Evolutionary conservation across 1,140 invertebrate genomes (phyloP), one percentile per base, ranked within the genome.

Genomic region (Melipona quadrifasciata): DNA sequence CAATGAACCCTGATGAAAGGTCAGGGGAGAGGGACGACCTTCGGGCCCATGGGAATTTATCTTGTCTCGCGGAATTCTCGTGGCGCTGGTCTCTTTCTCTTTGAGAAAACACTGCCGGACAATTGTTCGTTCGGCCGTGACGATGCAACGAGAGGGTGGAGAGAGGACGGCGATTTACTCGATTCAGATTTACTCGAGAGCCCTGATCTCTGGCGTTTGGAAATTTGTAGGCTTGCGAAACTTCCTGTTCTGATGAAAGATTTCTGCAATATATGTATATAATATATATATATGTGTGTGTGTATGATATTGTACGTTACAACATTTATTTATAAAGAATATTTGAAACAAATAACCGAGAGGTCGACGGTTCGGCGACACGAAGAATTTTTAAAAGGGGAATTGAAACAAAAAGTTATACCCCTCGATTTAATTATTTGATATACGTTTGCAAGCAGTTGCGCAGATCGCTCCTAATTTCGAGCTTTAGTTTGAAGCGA

Each of bases 21-120:
- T 8, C 14, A 16, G n/a, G 47, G 53, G 16, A 61, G 39, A 68
- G 55, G 51, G 47, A n/a, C 55, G n/a, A 47, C 57, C 27, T 61
- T n/a, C 31, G 58, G 57, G 53, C 61, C 68, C 85, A 84, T 86
- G 81, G 85, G 81, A 86, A 86, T 76, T 51, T 84, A 82, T 86
- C 85, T 86, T 64, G 81, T 68, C 61, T 58, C 14, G 75, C 21
- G 8, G 53, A 73, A 64, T 76, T 75, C 68, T 73, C 53, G 0
- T 57, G 34, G 19, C 51, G 21, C 31, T 67, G 34, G 68, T 2
- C 58, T 65, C 51, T 68, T 72, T 2, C 58, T 65, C 51, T 68
- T 72, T 65, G 65, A 19, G 78, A 76, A 72, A 76, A 76, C 58
- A 80, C 55, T 8, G 47, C 21, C 16, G 53, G 21, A 19, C 53